Evolutionary conservation across 2,888 invertebrate species (phyloP), one percentile per base, ranked within the genome.

Genomic region (Sericinus montela): DNA sequence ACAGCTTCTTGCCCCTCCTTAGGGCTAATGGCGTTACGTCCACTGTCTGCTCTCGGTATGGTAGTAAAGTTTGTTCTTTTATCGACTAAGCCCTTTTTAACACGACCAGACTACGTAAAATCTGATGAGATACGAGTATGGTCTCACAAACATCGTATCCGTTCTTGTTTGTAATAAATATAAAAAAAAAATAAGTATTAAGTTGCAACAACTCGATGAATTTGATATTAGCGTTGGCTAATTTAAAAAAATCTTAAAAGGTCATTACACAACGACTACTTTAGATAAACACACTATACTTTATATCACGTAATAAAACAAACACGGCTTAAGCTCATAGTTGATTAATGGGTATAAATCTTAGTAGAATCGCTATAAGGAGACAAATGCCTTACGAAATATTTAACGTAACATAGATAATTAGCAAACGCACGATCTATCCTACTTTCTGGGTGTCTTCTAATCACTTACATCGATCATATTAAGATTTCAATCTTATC

Each of bases 391-490:
- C 72, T 77, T 72, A 78, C 76, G 81, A 75, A 85, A 84, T 69
- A 56, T 56, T 58, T 63, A 75, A 76, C 79, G 80, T 79, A 80
- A 85, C 69, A 69, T 65, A 58, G 74, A 80, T 80, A 84, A 85
- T 85, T 84, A 84, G 75, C 72, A 75, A 77, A 77, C 77, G 77
- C 83, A 85, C 84, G 84, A 85, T 72, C 73, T 81, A 80, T 74
- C 67, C 75, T 70, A 75, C 81, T 86, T 82, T 80, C 75, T 72
- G 72, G 69, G 74, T 76, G 71, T 75, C 74, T 75, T 78, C 76
- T 71, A 74, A 80, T 74, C 66, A 64, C 58, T 61, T 66, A 71
- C 75, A 83, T 85, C 82, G 76, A 78, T 78, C 81, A 81, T 77
- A 68, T 59, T 54, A 53, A 69, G 82, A 83, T 85, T 76, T 62